phyloP scores from a whole-genome alignment of 1,140 invertebrate genomes.

The Paralvinella palmiformis region DNA sequence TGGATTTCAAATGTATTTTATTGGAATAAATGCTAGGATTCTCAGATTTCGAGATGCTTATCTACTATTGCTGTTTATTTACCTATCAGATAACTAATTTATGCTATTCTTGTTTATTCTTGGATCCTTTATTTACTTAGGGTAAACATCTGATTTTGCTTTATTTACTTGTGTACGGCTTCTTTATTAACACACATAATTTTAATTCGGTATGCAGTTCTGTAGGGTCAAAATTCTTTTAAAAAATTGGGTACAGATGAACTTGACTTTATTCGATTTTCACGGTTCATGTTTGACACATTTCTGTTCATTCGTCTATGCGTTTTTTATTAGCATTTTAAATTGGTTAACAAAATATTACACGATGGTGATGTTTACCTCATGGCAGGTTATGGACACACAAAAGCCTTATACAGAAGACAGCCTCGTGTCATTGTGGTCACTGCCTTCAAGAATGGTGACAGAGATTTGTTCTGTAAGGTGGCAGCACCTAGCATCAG shows the following conservation, averaged over 20 bases:
- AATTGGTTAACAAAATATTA: neutral
- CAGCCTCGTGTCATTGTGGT: constrained; percentile 39
- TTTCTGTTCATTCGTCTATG: neutral
- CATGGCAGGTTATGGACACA: constrained; percentile 20
- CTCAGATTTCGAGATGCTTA: no score
- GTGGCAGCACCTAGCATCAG: constrained; percentile 44
- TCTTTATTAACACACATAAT: no score
- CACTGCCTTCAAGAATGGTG: constrained; percentile 43
- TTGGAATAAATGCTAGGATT: no score
- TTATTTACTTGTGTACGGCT: no score
- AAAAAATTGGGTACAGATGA: neutral
- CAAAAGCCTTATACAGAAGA: constrained; percentile 34
- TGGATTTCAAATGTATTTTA: no score
- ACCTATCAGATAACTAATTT: no score
- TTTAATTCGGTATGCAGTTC: no score
- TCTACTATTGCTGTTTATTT: no score
- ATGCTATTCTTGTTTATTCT: no score
- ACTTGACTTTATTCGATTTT: neutral
- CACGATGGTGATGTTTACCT: neutral
- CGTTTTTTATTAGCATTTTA: no score
- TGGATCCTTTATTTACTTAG: no score
- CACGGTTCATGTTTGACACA: neutral
- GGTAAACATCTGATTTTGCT: no score
- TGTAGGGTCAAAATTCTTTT: neutral
- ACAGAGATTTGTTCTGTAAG: constrained; percentile 32